Percentiles rank a stretch among this genome's conserved stretches.
These are phyloP conservation scores for Cheilosia variabilis DNA, from an alignment of 2,888 invertebrate genomes.

Conservation along the genomic window DNA sequence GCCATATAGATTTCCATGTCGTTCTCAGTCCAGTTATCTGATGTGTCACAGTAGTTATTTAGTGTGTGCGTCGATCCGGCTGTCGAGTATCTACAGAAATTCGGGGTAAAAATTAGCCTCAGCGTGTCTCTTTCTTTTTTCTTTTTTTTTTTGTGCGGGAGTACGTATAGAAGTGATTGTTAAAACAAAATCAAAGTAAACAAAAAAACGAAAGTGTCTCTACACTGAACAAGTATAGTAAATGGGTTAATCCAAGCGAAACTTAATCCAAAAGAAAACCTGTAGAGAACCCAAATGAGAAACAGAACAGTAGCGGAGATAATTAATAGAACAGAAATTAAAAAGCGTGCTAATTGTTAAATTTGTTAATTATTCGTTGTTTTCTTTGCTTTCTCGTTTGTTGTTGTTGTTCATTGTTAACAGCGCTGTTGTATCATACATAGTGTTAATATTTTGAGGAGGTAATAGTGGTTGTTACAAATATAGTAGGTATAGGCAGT, in stretches of 20 bases:
- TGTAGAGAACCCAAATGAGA: conserved; percentile 44
- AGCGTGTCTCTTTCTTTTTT: background rate
- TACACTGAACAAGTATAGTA: background rate
- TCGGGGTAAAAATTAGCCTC: conserved; percentile 1
- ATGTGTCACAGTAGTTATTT: conserved; percentile 94
- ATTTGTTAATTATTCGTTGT: conserved; percentile 59
- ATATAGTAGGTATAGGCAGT: conserved; percentile 16
- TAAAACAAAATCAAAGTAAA: conserved; percentile 22
- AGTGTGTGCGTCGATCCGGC: conserved; percentile 92
- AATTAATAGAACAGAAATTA: conserved; percentile 74
- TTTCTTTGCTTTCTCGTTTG: conserved; percentile 28
- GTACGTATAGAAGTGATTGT: conserved; percentile 26
- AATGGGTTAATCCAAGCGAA: conserved; percentile 36
- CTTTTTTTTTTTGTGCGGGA: conserved; percentile 3
- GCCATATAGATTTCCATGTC: conserved; percentile 98
- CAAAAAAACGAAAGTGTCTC: conserved; percentile 57
- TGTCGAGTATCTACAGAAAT: conserved; percentile 85
- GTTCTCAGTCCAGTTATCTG: conserved; percentile 97
- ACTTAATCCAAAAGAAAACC: conserved; percentile 9
- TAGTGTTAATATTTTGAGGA: conserved; percentile 33
- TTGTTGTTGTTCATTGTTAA: conserved; percentile 6
- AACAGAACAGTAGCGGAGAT: conserved; percentile 57
- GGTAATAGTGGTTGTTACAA: conserved; percentile 12
- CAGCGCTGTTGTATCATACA: conserved; percentile 18
- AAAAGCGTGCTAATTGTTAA: conserved; percentile 75